Evolutionary conservation across 2,113 vertebrate genomes (phyloP).

Genomic region (Megaceryle maxima): DNA sequence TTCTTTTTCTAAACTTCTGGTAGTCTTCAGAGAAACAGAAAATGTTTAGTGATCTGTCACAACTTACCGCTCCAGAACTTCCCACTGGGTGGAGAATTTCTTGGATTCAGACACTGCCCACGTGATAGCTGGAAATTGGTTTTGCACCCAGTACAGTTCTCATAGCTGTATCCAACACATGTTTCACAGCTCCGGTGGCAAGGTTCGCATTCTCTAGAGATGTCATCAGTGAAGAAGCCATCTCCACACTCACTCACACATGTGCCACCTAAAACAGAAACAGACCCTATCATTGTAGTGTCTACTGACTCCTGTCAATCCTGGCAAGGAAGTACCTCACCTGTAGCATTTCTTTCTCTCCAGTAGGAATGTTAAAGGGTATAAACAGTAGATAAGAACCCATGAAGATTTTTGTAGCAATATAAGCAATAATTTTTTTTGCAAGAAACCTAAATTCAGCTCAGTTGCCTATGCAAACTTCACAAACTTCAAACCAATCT

Average conservation of each 20-base stretch:
- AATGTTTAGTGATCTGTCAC: background rate
- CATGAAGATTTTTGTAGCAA: background rate
- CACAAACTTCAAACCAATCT: background rate
- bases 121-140: slow-evolving; percentile 24
- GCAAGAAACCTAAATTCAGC: background rate
- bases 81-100: background rate
- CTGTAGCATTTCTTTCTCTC: background rate
- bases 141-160: slow-evolving; percentile 82
- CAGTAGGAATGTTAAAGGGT: background rate
- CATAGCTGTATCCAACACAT: slow-evolving; percentile 75
- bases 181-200: slow-evolving; percentile 82
- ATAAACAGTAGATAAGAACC: background rate
- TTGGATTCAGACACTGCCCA: slow-evolving; percentile 71
- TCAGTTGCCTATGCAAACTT: background rate
- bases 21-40: background rate
- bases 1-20: background rate
- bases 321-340: background rate
- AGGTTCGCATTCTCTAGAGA: slow-evolving; percentile 78
- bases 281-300: background rate
- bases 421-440: background rate
- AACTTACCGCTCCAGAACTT: slow-evolving; percentile 79
- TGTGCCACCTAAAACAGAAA: slow-evolving; percentile 46
- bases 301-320: background rate
- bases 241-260: slow-evolving; percentile 78
- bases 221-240: slow-evolving; percentile 80